Evolutionary conservation across 2,888 invertebrate genomes (phyloP).

Genomic region (Keiferia lycopersicella): DNA sequence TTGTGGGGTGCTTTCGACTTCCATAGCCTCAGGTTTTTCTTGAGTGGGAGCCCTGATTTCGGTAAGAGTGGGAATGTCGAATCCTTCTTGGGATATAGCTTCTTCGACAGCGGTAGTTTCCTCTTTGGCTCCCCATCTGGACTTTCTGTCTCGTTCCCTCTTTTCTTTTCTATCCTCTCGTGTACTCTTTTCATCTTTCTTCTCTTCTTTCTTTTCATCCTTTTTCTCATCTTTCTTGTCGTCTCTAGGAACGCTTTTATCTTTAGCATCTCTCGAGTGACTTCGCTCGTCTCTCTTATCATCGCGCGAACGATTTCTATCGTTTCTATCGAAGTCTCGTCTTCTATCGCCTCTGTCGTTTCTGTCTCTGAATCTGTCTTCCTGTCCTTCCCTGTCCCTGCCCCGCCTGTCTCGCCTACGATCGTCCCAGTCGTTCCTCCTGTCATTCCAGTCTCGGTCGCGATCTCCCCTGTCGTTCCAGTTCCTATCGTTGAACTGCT

Average conservation of each 20-base stretch:
- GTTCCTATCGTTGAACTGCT: constrained; percentile 60
- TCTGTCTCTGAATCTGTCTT: constrained; percentile 50
- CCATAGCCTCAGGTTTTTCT: neutral
- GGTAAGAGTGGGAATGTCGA: constrained; percentile 8
- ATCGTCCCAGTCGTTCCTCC: constrained; percentile 61
- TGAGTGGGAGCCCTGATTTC: neutral
- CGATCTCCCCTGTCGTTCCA: constrained; percentile 63
- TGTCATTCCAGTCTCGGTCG: constrained; percentile 52
- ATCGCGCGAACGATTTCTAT: constrained; percentile 17
- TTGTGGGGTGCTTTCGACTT: neutral
- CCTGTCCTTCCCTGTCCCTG: constrained; percentile 45
- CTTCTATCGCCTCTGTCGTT: constrained; percentile 51
- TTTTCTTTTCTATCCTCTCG: constrained; percentile 46
- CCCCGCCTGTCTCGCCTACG: constrained; percentile 53
- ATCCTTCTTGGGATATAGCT: constrained; percentile 25
- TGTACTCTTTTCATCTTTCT: constrained; percentile 4
- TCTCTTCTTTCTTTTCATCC: constrained; percentile 15
- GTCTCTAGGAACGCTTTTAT: constrained; percentile 24
- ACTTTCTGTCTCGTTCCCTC: constrained; percentile 68
- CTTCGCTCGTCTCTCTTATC: constrained; percentile 31
- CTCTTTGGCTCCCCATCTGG: constrained; percentile 71
- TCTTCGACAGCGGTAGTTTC: constrained; percentile 37
- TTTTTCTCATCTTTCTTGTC: constrained; percentile 13
- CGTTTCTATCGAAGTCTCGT: constrained; percentile 51
- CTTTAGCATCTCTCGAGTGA: constrained; percentile 25